Base-by-base conservation (phyloP, 2,113 vertebrate genomes). In the Stegostoma tigrinum region DNA sequence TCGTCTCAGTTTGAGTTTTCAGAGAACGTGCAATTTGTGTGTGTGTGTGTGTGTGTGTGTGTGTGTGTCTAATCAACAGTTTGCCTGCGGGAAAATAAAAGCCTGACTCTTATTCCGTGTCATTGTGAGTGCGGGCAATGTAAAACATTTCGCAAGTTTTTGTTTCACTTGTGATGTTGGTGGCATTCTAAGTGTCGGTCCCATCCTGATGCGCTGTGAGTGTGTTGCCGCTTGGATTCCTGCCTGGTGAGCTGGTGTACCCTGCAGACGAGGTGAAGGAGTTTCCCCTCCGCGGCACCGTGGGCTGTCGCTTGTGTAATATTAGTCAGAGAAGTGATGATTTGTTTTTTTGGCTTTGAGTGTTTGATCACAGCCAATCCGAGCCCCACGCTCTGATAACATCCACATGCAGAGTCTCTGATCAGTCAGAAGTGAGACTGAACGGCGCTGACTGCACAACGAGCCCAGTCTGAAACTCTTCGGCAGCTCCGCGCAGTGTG, bases 291-390 rank as follows among this genome's bases (percentile, higher is more conserved):
- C 68, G 21, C 68, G 3, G 66, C 91, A 94, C 91, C 66, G 91
- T 95, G 89, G 89, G 89, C 19, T n/a, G 68, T 52, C 52, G 42
- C 67, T 72, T 72, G 94, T 95, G 94, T 95, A 95, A 95, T 95
- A 95, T 95, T 95, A 95, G 66, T 95, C 94, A 72, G 94, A 95
- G 94, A 67, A 95, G 94, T 34, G 96, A 96, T 96, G 97, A 97
- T 97, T 97, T 97, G 97, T 96, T 98, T 97, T 86, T 95, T 95
- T 72, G 94, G 94, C 94, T 95, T 23, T 48, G 94, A 72, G 94
- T 95, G 68, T 94, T 94, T 96, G 97, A 97, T 96, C 96, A 86
- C 97, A 98, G 97, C 98, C 98, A 98, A 98, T 98, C 97, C 98
- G 97, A 97, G 97, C 96, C 97, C 96, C 96, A 96, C 97, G 55